These are phyloP conservation scores for Hylyphantes graminicola DNA, from an alignment of 1,140 invertebrate species.

Conservation along the genomic window DNA sequence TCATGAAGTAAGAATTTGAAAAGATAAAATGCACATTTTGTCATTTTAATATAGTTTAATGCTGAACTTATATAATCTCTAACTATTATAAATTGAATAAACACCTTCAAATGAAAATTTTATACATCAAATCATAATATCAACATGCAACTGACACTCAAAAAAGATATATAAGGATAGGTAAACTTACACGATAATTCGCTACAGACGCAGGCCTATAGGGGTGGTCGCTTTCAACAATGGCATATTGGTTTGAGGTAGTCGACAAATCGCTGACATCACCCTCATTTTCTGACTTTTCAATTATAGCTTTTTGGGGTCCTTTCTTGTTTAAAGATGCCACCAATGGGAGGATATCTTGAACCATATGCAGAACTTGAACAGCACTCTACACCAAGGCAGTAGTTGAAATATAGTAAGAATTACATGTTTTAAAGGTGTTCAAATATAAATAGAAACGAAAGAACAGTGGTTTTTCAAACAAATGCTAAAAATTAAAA, in stretches of 20 bases:
- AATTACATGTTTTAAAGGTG: not conserved
- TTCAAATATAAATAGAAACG: not conserved
- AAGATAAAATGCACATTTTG: too few relatives aligned
- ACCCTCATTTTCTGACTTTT: slow-evolving; percentile 41
- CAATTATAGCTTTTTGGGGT: slow-evolving; percentile 13
- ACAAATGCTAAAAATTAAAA: too few relatives aligned
- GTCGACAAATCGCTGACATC: slow-evolving; percentile 67
- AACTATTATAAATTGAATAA: too few relatives aligned
- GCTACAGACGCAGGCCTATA: slow-evolving; percentile 90
- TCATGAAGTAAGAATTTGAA: too few relatives aligned
- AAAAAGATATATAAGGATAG: too few relatives aligned
- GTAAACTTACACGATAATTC: slow-evolving; percentile 78
- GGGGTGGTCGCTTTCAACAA: slow-evolving; percentile 96
- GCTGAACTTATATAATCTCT: too few relatives aligned
- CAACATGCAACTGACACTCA: too few relatives aligned
- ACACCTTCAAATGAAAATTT: not conserved
- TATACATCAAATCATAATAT: too few relatives aligned
- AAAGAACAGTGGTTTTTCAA: too few relatives aligned
- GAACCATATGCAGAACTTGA: slow-evolving; percentile 88
- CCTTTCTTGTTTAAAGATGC: slow-evolving; percentile 79
- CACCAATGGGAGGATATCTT: slow-evolving; percentile 90
- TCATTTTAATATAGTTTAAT: too few relatives aligned
- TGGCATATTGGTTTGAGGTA: slow-evolving; percentile 84
- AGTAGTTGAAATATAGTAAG: not conserved
- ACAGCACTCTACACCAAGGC: slow-evolving; percentile 79